Base-by-base conservation (phyloP, 2,888 invertebrate genomes). In the Epinotia demarniana region DNA sequence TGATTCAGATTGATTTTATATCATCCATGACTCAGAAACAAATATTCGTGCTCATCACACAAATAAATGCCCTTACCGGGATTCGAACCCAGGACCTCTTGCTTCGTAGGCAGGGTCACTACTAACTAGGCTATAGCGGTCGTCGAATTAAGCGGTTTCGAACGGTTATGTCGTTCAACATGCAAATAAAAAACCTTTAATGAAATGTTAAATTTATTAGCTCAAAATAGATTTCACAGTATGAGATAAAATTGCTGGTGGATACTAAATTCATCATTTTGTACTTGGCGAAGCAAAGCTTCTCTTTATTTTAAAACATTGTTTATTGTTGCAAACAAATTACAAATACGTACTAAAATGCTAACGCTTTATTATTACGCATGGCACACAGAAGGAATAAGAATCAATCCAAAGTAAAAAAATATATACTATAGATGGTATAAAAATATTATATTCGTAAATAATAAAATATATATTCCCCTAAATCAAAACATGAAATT, bases 181-280 rank as follows among this genome's bases (percentile, higher is more conserved):
- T 12, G 5, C 27, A 2, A 53, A 71, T 60, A 73, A 72, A 77
- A 71, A 78, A 49, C 75, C 64, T 62, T 6, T 12, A 18, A 73
- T 73, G 12, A 63, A 78, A 77, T 79, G 73, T 81, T 66, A 16
- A 70, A 72, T 86, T 85, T 89, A 88, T 86, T 86, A 90, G 91
- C 90, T 90, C 87, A 91, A 92, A 91, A 92, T 91, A 91, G 90
- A 90, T 88, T 88, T 87, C 79, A 88, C 82, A 84, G 80, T 85
- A 83, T 80, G 84, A 88, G 85, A 84, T 84, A 86, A 87, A 84
- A 81, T 85, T 81, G 80, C 79, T 79, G 79, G 75, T 84, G 83
- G 83, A 82, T 83, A 70, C 64, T 75, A 66, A 84, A 79, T 76
- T 86, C 84, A 82, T 81, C 84, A 87, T 83, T 87, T 89, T 89